A percentile compares a stretch with the other conserved stretches of the same genome.
Conservation (phyloP, 2,113 vertebrate genomes). For the Hucho hucho region DNA sequence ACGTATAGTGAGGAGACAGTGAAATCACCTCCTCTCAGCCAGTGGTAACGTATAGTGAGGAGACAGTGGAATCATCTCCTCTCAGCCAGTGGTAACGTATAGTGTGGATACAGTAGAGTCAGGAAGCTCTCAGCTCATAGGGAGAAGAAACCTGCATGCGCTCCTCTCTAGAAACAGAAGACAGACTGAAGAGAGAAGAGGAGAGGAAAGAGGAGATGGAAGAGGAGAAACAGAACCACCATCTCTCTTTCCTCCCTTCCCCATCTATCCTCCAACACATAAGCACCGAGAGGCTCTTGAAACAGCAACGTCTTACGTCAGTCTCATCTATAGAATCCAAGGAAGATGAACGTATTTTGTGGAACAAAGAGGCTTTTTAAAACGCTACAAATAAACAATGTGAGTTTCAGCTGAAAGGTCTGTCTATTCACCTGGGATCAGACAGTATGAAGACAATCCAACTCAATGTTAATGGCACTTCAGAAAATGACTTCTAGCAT, state of each 20-base stretch:
- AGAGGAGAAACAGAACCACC: constrained; percentile 13
- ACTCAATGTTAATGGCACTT: not conserved
- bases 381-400: not conserved
- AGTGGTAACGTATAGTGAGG: no score
- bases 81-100: not conserved
- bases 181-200: constrained; percentile 4
- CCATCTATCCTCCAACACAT: not conserved
- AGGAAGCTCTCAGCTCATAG: constrained; percentile 45
- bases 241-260: constrained; percentile 36
- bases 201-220: constrained; percentile 8
- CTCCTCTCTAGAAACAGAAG: constrained; percentile 44
- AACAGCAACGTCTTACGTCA: constrained; percentile 38
- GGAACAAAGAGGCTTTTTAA: not conserved
- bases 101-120: constrained; percentile 35
- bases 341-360: not conserved
- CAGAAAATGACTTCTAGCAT: not conserved
- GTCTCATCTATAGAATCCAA: constrained; percentile 8
- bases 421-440: not conserved
- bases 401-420: not conserved
- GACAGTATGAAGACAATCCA: not conserved
- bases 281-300: constrained; percentile 31
- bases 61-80: no score
- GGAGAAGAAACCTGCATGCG: constrained; percentile 33
- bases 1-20: constrained; percentile 12
- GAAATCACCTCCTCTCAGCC: no score